phyloP scores from a whole-genome alignment of 2,113 vertebrate genomes.

The Salvelinus fontinalis region DNA sequence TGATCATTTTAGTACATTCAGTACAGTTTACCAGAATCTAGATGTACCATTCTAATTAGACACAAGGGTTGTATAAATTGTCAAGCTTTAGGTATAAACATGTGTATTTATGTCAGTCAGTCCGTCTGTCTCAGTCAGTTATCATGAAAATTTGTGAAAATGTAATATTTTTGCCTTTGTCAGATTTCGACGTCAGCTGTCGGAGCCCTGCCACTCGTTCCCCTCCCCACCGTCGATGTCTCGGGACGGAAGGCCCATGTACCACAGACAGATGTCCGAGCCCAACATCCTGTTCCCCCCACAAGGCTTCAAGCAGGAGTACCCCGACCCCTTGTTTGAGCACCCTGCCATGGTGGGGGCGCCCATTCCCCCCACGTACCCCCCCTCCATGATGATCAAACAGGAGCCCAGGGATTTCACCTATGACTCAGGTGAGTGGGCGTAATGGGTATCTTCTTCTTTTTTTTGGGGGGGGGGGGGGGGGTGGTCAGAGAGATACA shows the following conservation, averaged over 20 bases:
- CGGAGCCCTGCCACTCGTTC: slow-evolving; percentile 97
- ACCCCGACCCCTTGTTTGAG: slow-evolving; percentile 94
- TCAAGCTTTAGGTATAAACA: too few relatives aligned
- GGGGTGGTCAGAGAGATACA: too few relatives aligned
- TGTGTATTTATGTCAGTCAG: neutral
- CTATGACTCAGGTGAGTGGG: slow-evolving; percentile 90
- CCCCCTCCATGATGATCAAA: slow-evolving; percentile 96
- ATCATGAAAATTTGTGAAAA: neutral
- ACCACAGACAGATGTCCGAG: slow-evolving; percentile 99
- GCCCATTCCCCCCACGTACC: slow-evolving; percentile 83
- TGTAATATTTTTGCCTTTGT: slow-evolving; percentile 1
- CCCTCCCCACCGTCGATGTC: slow-evolving; percentile 90
- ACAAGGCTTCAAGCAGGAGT: slow-evolving; percentile 99
- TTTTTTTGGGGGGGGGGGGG: too few relatives aligned
- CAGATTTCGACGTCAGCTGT: slow-evolving; percentile 98
- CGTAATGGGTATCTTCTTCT: neutral
- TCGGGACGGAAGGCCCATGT: slow-evolving; percentile 92
- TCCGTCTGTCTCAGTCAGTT: neutral
- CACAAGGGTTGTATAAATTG: too few relatives aligned
- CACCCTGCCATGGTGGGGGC: slow-evolving; percentile 89
- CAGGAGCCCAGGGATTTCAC: slow-evolving; percentile 98
- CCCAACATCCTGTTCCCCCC: slow-evolving; percentile 97
- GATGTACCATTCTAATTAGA: too few relatives aligned
- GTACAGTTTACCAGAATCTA: too few relatives aligned
- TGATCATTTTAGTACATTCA: too few relatives aligned